Evolutionary conservation across 2,797 vertebrate genomes (phyloP), one percentile per base, ranked within the genome.

Genomic region (Atherinosoma microstoma): DNA sequence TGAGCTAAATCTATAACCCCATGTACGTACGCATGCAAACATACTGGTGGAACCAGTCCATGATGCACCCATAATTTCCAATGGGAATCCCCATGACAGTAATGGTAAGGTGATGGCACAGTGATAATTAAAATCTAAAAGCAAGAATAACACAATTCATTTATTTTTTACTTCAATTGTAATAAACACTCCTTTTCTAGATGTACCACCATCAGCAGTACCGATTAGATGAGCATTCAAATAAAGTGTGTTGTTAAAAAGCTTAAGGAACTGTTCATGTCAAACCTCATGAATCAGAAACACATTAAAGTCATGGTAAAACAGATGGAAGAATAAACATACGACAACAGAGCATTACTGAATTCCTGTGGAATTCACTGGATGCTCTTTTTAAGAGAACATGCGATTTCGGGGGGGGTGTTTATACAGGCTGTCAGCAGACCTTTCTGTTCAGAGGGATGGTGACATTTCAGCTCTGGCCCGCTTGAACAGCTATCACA

Each of bases 361-460:
- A 90, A 93, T 71, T 76, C 70, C 78, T 60, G 32, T 89, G 91
- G 91, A 94, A 93, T 93, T 84, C 86, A 89, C 82, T 87, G 85
- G 91, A 87, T 85, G 83, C 84, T 85, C 84, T 87, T 90, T 91
- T 91, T 79, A 90, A 91, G 82, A 84, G 90, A 89, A 92, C 88
- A 88, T 92, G 88, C 75, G 84, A 92, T 92, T 92, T 30, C 47
- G 12, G 45, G 63, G 15, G 79, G 79, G 71, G 72, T 94, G 91
- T 94, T 94, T 93, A 91, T 89, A 84, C 71, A 90, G 90, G 73
- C 91, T 93, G 89, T 93, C 91, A 86, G 87, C 85, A 4, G 74
- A 67, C 79, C 78, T 86, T 89, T 88, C 83, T 77, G 78, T 78
- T 68, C 45, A 62, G 73, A 80, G 67, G 57, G 34, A 80, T 78